A percentile compares a stretch with the other conserved stretches of the same genome.
These are phyloP conservation scores for Nerophis ophidion DNA, from an alignment of 2,113 vertebrate genomes.

Conservation along the genomic window DNA sequence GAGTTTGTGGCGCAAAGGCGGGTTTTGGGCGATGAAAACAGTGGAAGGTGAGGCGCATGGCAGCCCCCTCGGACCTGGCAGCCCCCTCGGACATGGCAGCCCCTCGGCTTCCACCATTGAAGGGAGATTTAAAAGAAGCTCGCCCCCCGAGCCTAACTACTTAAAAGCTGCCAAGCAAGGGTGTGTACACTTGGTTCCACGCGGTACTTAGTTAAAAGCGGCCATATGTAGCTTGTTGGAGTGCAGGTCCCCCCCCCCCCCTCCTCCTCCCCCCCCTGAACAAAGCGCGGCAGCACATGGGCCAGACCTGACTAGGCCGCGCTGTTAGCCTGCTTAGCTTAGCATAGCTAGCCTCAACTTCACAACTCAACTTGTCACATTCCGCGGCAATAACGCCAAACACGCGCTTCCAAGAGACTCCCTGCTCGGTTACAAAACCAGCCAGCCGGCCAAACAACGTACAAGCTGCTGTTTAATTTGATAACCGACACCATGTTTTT, in stretches of 20 bases:
- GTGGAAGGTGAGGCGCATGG: conserved; percentile 77
- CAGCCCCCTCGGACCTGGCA: conserved; percentile 76
- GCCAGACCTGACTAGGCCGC: conserved; percentile 77
- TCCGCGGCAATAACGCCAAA: background rate
- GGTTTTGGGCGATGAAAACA: conserved; percentile 70
- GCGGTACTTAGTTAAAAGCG: no score
- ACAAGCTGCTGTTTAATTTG: no score
- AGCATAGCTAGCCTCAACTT: conserved; percentile 11
- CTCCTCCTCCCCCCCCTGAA: no score
- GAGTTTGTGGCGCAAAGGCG: no score
- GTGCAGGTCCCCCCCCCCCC: no score
- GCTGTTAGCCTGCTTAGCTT: conserved; percentile 57
- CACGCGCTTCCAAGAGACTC: background rate
- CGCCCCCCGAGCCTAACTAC: conserved; percentile 47
- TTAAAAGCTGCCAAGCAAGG: conserved; percentile 5
- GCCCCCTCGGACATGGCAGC: conserved; percentile 76
- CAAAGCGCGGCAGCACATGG: conserved; percentile 86
- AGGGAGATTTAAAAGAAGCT: conserved; percentile 85
- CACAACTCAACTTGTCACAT: background rate
- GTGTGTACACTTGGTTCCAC: background rate
- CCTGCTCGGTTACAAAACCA: background rate
- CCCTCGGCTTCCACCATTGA: conserved; percentile 65
- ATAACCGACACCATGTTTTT: conserved; percentile 28
- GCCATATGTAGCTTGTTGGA: no score
- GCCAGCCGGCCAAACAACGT: no score